Evolutionary conservation across 2,113 vertebrate species (phyloP).

Genomic region (Rhipidura dahli): DNA sequence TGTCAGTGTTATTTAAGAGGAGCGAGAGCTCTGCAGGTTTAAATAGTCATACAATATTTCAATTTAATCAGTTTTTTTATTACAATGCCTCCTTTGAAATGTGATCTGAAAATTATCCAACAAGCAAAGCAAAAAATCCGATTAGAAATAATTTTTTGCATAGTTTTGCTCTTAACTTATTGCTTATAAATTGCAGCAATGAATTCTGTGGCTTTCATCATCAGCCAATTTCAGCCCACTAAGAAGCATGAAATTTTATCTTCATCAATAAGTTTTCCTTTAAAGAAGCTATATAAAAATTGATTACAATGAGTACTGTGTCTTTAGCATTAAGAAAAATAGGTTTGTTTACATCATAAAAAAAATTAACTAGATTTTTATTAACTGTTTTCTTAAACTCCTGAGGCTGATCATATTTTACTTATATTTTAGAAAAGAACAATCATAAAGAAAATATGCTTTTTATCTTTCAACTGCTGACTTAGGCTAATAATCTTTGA

Average conservation of each 20-base stretch:
- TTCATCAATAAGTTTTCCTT: conserved; percentile 23
- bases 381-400: conserved; percentile 42
- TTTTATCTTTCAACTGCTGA: background rate
- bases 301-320: background rate
- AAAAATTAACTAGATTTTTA: conserved; percentile 10
- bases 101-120: background rate
- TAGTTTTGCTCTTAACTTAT: conserved; percentile 19
- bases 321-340: conserved; percentile 18
- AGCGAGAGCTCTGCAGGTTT: background rate
- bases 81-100: background rate
- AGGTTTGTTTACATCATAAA: conserved; percentile 10
- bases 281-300: conserved; percentile 29
- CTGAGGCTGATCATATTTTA: background rate
- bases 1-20: background rate
- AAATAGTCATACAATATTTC: background rate
- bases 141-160: conserved; percentile 15
- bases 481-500: background rate
- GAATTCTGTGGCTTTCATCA: conserved; percentile 4
- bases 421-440: background rate
- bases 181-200: conserved; percentile 26
- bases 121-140: background rate
- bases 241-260: conserved; percentile 34
- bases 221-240: background rate
- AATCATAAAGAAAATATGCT: background rate
- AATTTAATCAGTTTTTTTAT: background rate